A percentile compares a stretch with the other conserved stretches of the same genome.
These are phyloP conservation scores for Amphiprion clarkii DNA, from an alignment of 2,797 vertebrate genomes.

Conservation along the genomic window DNA sequence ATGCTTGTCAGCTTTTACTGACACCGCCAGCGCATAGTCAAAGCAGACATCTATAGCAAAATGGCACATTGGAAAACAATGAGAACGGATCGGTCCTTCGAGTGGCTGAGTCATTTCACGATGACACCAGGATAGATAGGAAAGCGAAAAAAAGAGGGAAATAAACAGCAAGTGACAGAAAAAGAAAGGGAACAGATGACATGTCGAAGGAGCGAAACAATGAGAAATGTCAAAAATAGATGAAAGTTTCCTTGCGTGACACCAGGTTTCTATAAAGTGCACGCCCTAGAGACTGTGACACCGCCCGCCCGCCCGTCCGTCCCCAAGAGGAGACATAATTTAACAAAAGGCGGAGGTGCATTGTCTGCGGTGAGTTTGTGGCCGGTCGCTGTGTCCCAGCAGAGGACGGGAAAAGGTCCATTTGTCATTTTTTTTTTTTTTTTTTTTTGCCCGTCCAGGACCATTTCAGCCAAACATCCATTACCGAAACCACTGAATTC, in stretches of 20 bases:
- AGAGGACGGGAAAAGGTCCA: conserved; percentile 43
- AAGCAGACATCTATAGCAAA: conserved; percentile 55
- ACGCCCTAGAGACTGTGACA: conserved; percentile 25
- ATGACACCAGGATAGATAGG: conserved; percentile 46
- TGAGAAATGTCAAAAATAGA: conserved; percentile 48
- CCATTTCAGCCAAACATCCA: conserved; percentile 49
- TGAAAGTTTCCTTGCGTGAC: conserved; percentile 39
- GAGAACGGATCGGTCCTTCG: conserved; percentile 47
- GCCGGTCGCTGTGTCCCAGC: conserved; percentile 40
- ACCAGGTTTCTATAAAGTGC: conserved; percentile 53
- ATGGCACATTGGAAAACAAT: conserved; percentile 58
- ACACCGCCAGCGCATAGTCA: conserved; percentile 43
- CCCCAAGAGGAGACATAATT: conserved; percentile 38
- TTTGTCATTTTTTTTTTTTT: conserved; percentile 64
- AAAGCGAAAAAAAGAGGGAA: not conserved
- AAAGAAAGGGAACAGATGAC: conserved; percentile 47
- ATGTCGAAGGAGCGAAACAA: conserved; percentile 39
- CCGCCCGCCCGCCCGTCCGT: not conserved
- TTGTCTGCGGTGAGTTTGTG: conserved; percentile 11
- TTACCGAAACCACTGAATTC: conserved; percentile 55
- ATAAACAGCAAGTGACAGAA: conserved; percentile 66
- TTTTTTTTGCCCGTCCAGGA: conserved; percentile 19
- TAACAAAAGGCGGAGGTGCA: conserved; percentile 27
- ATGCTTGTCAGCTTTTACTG: conserved; percentile 68
- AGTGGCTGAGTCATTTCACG: conserved; percentile 63